Base-by-base conservation (phyloP, 2,113 vertebrate genomes). In the Pyrgilauda ruficollis region DNA sequence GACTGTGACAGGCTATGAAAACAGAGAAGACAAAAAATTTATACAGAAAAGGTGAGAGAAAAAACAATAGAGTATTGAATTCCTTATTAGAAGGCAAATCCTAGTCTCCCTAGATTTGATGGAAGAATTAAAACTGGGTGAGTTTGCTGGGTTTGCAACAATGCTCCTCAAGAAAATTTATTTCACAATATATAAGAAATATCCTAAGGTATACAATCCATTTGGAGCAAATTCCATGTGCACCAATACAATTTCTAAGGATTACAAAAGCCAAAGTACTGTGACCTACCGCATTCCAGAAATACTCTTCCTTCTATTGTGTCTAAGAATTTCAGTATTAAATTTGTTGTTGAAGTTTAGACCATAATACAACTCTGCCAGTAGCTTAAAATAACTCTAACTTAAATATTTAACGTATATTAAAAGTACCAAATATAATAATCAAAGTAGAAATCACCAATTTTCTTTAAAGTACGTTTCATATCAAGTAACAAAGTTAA, bases 401-500 rank as follows among this genome's bases (percentile, higher is more conserved):
- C 24, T 64, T 95, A 55, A 93, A 89, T 63, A 80, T 73, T 84
- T 62, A 16, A 62, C 19, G 13, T 39, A 37, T 53, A n/a, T 84
- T 85, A 84, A 47, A 87, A 93, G 53, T 30, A 79, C 3, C 33
- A 91, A 88, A 75, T 66, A n/a, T 17, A 94, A 82, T 62, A 95
- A 86, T 20, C 37, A 53, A 94, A 27, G 46, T 28, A 78, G 35
- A 86, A 93, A 87, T 72, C 10, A 80, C 35, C n/a, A n/a, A 33
- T 92, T 85, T 95, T 67, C 75, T 92, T 79, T 89, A 31, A 76
- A 50, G 23, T n/a, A 68, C 1, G 2, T 89, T 92, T 73, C 70
- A 15, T 9, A 39, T 33, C 78, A 85, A 85, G 35, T 64, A 79
- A 76, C 1, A 0, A 79, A 62, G 37, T 53, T 76, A 73, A 87